Base-by-base conservation (phyloP, 23 tunicate genomes). In the Ascidia mentula region DNA sequence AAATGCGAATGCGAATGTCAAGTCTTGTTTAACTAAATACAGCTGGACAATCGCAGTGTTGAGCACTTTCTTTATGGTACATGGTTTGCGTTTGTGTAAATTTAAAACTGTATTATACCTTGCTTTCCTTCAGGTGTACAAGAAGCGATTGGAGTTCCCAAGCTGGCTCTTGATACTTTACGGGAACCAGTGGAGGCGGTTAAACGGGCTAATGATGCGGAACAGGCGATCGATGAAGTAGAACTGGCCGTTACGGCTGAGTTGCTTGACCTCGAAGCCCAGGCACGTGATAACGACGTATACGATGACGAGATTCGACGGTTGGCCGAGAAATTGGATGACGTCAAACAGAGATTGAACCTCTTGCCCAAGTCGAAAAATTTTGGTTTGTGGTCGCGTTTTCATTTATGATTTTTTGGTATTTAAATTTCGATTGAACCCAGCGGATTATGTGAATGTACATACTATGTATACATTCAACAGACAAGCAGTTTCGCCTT, bases 261-360 rank as follows among this genome's bases (percentile, higher is more conserved):
- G 26, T 69, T 89, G 36, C 73, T 83, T 40, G 85, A 77, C 32
- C 69, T 89, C 4, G 94, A 83, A 76, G 86, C 88, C 18, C 73
- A 22, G 22, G 72, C 81, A 22, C 79, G 84, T 31, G 94, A 83
- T 30, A 34, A 75, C 18, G 94, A 83, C 36, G 82, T 82, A n/a
- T 89, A 82, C 36, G 82, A 82, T 0, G 86, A 77, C n/a, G 92
- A 88, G 35, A 82, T 88, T n/a, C 17, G 72, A 26, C 82, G 72
- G 0, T 30, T 88, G 59, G 65, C 36, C 35, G 82, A 76, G 0
- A 34, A 36, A 32, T 65, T 88, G 37, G 69, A 84, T 22, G 82
- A 82, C 30, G 86, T 87, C 0, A 77, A 60, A 38, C 40, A 34
- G 30, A 40, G 81, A 17, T 42, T 88, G 46, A 45, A 82, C 26